Conservation (phyloP, 2,113 vertebrate genomes). For the Oncorhynchus tshawytscha region DNA sequence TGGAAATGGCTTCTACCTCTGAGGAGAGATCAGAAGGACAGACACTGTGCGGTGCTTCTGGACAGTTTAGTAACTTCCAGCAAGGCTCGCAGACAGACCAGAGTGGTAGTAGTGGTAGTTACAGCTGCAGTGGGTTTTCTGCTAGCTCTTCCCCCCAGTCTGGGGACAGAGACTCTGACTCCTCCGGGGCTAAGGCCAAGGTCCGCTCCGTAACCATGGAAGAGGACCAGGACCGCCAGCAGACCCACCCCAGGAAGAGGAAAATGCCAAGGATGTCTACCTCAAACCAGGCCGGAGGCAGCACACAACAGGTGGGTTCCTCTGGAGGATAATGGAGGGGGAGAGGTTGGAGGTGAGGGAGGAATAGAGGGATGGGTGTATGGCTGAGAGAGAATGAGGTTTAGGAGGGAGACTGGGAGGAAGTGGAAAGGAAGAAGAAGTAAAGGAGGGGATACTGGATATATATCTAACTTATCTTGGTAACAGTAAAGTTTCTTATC, state of each 20-base stretch:
- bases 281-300: neutral
- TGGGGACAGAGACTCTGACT: constrained; percentile 83
- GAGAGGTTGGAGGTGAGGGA: no score
- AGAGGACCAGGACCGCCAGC: constrained; percentile 83
- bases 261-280: constrained; percentile 83
- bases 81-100: constrained; percentile 77
- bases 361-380: no score
- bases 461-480: no score
- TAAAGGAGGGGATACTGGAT: no score
- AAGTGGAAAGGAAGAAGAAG: no score
- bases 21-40: constrained; percentile 73
- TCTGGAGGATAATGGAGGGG: no score
- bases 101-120: constrained; percentile 47
- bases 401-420: no score
- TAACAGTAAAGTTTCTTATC: no score
- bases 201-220: constrained; percentile 74
- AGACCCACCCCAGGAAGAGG: constrained; percentile 94
- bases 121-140: constrained; percentile 73
- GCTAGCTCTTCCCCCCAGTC: constrained; percentile 71
- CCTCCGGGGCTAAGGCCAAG: constrained; percentile 77
- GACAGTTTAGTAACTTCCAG: constrained; percentile 1
- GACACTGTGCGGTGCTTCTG: neutral
- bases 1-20: constrained; percentile 70
- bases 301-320: neutral
- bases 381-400: no score